These are phyloP conservation scores for Rhingia campestris DNA, from an alignment of 2,888 invertebrate genomes.

Conservation along the genomic window DNA sequence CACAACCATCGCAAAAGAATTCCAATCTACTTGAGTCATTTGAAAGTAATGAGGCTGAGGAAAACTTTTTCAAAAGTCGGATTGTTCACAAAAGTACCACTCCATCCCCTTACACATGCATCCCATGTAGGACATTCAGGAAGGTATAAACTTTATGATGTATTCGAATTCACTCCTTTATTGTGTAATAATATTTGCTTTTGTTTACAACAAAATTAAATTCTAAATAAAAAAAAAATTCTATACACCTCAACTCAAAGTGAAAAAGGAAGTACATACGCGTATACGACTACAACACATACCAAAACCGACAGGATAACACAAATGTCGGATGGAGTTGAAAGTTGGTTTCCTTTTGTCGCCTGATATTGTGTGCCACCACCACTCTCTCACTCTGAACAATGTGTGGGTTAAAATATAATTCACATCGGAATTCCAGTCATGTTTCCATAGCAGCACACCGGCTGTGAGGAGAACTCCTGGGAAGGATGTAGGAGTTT, in stretches of 20 bases:
- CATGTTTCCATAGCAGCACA: conserved; percentile 25
- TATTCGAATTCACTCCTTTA: not conserved
- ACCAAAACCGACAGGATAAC: conserved; percentile 27
- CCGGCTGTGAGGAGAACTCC: not conserved
- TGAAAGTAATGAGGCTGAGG: conserved; percentile 15
- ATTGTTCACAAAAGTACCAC: conserved; percentile 17
- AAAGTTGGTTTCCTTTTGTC: conserved; percentile 55
- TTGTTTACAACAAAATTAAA: no score
- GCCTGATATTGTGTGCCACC: conserved; percentile 57
- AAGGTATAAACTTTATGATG: not conserved
- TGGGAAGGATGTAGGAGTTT: not conserved
- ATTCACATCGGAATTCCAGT: conserved; percentile 68
- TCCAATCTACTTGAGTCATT: conserved; percentile 38
- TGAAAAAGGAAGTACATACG: conserved; percentile 4
- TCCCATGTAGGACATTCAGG: no score
- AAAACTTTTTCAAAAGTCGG: conserved; percentile 24
- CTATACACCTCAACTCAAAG: not conserved
- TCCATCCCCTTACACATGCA: no score
- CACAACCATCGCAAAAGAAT: conserved; percentile 11
- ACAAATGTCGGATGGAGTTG: conserved; percentile 55
- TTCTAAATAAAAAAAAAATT: no score
- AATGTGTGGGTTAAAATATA: conserved; percentile 62
- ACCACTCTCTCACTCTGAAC: conserved; percentile 44
- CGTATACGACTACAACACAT: not conserved
- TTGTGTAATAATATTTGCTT: conserved; percentile 8